Base-by-base conservation (phyloP, 1,140 invertebrate genomes). In the Anthonomus grandis region DNA sequence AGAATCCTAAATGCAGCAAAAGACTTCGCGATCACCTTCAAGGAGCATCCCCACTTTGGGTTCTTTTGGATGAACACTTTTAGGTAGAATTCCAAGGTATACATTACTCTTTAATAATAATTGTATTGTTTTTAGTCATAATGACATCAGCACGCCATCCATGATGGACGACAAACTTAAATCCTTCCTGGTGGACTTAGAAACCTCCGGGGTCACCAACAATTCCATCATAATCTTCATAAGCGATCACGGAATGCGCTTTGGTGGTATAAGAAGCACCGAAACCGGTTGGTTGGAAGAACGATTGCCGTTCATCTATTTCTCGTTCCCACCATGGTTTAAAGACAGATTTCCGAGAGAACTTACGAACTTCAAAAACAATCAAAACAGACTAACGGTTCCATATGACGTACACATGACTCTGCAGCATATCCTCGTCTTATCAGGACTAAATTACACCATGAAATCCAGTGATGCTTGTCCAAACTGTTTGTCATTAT, bases 181-280 rank as follows among this genome's bases (percentile, higher is more conserved):
- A 0, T 45, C 64, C 2, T 84, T 80, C 49, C 74, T 87, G 13
- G 59, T 75, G 36, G 69, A 74, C 3, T 39, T 73, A 17, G 59
- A 53, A 8, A 36, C 60, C 19, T 48, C 41, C 3, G 76, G 76
- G 0, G 63, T 78, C 0, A 60, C 82, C 48, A 78, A 85, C 25
- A 83, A 83, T 46, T 80, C 82, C 0, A 73, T 80, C 45, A 71
- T 82, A 53, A 68, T 95, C 0, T 85, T 93, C 21, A 74, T 91
- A 53, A 91, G 90, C 64, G 92, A 95, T 67, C 92, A 95, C 69
- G 93, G 93, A 1, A 83, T 90, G 63, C 71, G 91, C 10, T 93
- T 84, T 68, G 91, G 91, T 1, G 71, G 79, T 15, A 83, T 91
- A 44, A 74, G 88, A 44, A 68, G 82, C 24, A 87, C 85, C 0